phyloP scores from a whole-genome alignment of 2,113 vertebrate genomes.

The Fregetta grallaria region DNA sequence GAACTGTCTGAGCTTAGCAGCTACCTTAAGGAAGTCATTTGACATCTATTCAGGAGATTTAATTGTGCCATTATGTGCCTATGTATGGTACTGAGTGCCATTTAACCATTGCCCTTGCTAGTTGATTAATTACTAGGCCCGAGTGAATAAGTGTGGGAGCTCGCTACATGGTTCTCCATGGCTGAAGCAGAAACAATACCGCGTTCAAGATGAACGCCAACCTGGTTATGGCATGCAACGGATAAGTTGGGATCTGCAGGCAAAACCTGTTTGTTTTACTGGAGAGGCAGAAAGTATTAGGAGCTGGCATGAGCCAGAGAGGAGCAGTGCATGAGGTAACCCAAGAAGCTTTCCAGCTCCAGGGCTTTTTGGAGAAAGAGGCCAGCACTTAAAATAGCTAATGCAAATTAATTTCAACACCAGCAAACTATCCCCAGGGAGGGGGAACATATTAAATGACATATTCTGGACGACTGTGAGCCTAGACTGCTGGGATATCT shows the following conservation, averaged over 20 bases:
- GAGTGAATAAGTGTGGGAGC: background rate
- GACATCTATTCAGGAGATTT: background rate
- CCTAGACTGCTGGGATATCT: background rate
- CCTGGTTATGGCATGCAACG: background rate
- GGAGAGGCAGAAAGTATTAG: slow-evolving; percentile 6
- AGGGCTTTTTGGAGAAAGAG: slow-evolving; percentile 33
- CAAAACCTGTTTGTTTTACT: slow-evolving; percentile 31
- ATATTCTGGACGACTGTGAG: background rate
- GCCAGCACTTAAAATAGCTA: slow-evolving; percentile 1
- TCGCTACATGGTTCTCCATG: background rate
- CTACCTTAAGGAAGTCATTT: slow-evolving; percentile 30
- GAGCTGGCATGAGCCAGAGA: background rate
- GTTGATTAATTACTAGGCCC: background rate
- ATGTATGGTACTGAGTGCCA: background rate
- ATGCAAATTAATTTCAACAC: slow-evolving; percentile 18
- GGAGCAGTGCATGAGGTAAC: slow-evolving; percentile 1
- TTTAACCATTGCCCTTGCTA: slow-evolving; percentile 17
- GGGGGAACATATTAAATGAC: background rate
- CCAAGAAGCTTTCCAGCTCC: slow-evolving; percentile 21
- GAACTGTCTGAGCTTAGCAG: background rate
- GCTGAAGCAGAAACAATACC: background rate
- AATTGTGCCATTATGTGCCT: slow-evolving; percentile 31
- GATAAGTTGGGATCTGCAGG: background rate
- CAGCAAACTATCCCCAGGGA: background rate
- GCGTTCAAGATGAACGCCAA: fast-evolving